Conservation (phyloP, 2,113 vertebrate genomes). For the Centropus bengalensis region DNA sequence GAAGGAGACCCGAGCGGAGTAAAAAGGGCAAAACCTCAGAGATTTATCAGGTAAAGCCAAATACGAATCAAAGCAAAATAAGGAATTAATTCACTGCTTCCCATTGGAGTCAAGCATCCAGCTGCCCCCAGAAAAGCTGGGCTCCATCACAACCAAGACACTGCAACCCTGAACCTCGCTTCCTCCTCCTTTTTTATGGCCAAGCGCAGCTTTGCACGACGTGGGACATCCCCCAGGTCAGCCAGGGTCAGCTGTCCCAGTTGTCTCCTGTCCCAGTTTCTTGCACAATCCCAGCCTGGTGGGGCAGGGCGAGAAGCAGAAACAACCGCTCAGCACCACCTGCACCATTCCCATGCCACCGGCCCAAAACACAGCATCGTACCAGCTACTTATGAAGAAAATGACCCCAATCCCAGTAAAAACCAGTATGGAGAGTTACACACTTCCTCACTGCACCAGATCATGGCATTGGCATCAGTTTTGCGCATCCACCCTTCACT, state of each 20-base stretch:
- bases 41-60: not conserved
- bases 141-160: fast-evolving
- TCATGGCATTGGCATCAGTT: not conserved
- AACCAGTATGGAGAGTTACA: not conserved
- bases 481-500: not conserved
- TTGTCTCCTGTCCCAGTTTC: not conserved
- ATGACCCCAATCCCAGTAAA: not conserved
- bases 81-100: not conserved
- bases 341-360: not conserved
- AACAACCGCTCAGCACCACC: not conserved
- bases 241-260: not conserved
- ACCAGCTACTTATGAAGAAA: not conserved
- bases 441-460: not conserved
- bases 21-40: not conserved
- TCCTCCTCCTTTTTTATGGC: not conserved
- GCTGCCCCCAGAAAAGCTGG: not conserved
- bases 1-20: not conserved
- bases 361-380: not conserved
- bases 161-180: not conserved
- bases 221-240: not conserved
- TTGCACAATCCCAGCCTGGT: not conserved
- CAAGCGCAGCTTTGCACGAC: fast-evolving
- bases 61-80: fast-evolving
- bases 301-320: not conserved
- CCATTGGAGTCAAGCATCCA: not conserved